Conservation (phyloP, 2,888 invertebrate genomes). For the Drosophila parthenogenetica region DNA sequence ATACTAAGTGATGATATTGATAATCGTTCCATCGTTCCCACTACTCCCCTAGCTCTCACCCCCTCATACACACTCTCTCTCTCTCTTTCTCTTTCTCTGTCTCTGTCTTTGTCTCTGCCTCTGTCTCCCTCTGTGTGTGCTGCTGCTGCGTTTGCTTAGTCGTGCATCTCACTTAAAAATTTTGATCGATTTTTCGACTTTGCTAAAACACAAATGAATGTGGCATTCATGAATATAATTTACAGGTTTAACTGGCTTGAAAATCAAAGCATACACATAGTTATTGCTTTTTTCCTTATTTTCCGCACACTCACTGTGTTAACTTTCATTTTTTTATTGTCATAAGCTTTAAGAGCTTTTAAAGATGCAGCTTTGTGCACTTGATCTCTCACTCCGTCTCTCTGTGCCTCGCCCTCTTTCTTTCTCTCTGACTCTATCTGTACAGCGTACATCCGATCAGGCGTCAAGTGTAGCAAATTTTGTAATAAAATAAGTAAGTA, state of each 20-base stretch:
- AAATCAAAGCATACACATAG: conserved; percentile 51
- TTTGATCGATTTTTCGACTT: conserved; percentile 11
- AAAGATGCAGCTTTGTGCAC: too few relatives aligned
- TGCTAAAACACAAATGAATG: conserved; percentile 6
- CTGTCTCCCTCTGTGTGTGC: not conserved
- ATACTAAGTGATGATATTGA: conserved; percentile 51
- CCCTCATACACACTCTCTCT: not conserved
- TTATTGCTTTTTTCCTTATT: conserved; percentile 54
- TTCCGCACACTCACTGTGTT: conserved; percentile 28
- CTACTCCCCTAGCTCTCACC: too few relatives aligned
- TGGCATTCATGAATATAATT: conserved; percentile 1
- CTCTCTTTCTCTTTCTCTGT: not conserved
- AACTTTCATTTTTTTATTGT: conserved; percentile 62
- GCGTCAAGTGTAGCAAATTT: too few relatives aligned
- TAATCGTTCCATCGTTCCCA: conserved; percentile 51
- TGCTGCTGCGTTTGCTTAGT: not conserved
- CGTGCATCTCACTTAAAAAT: conserved; percentile 18
- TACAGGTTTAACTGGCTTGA: conserved; percentile 60
- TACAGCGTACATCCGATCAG: too few relatives aligned
- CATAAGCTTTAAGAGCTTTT: not conserved
- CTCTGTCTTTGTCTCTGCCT: not conserved
- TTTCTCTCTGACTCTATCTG: too few relatives aligned
- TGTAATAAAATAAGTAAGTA: too few relatives aligned
- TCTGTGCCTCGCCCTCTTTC: too few relatives aligned
- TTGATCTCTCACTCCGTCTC: too few relatives aligned